Percentiles rank a stretch among this genome's conserved stretches.
Conservation (phyloP, 2,888 invertebrate species). For the Dynastes maya region DNA sequence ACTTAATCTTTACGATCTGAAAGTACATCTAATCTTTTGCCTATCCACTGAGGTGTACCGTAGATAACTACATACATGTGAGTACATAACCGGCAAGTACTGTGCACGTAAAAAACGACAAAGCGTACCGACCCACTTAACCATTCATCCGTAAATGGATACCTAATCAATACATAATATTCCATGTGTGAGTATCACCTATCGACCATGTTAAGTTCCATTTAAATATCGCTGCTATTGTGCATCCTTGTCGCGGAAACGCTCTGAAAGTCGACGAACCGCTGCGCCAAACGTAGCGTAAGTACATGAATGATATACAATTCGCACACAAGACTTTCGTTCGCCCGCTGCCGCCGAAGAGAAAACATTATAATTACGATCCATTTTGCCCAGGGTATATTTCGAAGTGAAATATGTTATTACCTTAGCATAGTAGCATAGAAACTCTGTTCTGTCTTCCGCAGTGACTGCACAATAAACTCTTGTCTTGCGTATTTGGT, state of each 20-base stretch:
- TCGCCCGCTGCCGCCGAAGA: constrained; percentile 32
- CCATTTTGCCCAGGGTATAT: constrained; percentile 40
- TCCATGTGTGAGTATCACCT: constrained; percentile 43
- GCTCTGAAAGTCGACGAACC: constrained; percentile 20
- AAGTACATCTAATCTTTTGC: constrained; percentile 21
- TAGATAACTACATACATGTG: background rate
- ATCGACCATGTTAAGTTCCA: constrained; percentile 41
- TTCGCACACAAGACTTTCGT: constrained; percentile 27
- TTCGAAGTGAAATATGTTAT: constrained; percentile 47
- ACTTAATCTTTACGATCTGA: constrained; percentile 9
- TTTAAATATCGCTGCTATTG: constrained; percentile 46
- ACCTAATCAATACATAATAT: constrained; percentile 49
- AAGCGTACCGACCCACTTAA: constrained; percentile 48
- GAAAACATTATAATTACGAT: constrained; percentile 47
- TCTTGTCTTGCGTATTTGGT: constrained; percentile 28
- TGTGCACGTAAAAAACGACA: constrained; percentile 40
- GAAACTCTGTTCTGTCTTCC: constrained; percentile 32
- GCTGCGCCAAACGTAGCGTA: background rate
- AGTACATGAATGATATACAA: constrained; percentile 18
- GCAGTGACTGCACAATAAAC: constrained; percentile 25
- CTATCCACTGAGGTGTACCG: background rate
- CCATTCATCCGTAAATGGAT: constrained; percentile 47
- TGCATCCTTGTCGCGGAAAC: constrained; percentile 36
- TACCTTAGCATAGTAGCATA: constrained; percentile 41
- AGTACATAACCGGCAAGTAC: constrained; percentile 12